A percentile compares a stretch with the other conserved stretches of the same genome.
phyloP scores from a whole-genome alignment of 2,888 invertebrate genomes.

The Rhingia campestris region DNA sequence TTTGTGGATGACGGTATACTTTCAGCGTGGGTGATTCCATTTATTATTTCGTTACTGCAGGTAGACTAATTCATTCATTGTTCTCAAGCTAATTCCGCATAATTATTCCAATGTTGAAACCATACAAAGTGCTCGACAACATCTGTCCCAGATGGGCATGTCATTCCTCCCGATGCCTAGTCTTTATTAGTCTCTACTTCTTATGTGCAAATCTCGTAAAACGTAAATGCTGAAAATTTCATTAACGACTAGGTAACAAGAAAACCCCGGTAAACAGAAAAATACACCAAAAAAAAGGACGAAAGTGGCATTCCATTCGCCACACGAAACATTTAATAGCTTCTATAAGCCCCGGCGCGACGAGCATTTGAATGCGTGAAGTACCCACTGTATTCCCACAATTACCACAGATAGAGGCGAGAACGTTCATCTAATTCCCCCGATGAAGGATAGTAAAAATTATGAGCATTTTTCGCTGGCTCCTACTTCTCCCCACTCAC shows the following conservation, averaged over 20 bases:
- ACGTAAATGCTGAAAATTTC: conserved; percentile 70
- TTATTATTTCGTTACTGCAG: background rate
- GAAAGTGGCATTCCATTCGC: conserved; percentile 49
- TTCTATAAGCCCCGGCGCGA: conserved; percentile 41
- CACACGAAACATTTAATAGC: conserved; percentile 70
- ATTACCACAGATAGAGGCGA: conserved; percentile 65
- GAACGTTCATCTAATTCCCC: conserved; percentile 38
- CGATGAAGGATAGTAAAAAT: conserved; percentile 60
- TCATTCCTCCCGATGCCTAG: background rate
- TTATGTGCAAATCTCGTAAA: conserved; percentile 65
- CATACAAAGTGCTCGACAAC: conserved; percentile 33
- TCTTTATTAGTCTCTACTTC: conserved; percentile 11
- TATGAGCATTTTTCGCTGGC: conserved; percentile 52
- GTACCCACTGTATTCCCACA: conserved; percentile 49
- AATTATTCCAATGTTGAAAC: conserved; percentile 27
- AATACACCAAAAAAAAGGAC: conserved; percentile 22
- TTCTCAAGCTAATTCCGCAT: background rate
- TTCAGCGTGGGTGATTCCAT: background rate
- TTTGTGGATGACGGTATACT: no score
- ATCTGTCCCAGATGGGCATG: conserved; percentile 41
- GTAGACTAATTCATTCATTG: background rate
- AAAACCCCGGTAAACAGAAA: conserved; percentile 22
- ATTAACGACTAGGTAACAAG: conserved; percentile 53
- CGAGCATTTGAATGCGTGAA: conserved; percentile 70
- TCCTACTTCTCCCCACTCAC: conserved; percentile 1